Evolutionary conservation across 2,797 vertebrate species (phyloP).

Genomic region (Cyprinella venusta): DNA sequence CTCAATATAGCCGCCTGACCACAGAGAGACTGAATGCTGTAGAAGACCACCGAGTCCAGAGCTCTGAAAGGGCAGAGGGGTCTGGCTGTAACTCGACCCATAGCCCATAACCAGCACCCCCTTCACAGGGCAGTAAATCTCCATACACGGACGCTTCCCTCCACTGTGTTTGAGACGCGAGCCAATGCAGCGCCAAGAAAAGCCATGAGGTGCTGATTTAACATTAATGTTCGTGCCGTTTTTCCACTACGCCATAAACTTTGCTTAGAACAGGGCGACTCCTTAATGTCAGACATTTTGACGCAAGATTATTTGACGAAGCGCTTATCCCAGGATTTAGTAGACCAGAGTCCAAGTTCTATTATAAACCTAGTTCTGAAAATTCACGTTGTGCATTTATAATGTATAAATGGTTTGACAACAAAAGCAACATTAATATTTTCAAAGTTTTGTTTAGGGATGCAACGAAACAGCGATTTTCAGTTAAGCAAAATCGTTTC

Average conservation of each 20-base stretch:
- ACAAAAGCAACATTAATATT: no score
- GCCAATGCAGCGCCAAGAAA: constrained; percentile 28
- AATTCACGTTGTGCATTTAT: no score
- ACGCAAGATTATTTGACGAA: background rate
- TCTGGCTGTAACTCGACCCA: constrained; percentile 35
- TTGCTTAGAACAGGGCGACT: background rate
- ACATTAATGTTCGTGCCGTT: background rate
- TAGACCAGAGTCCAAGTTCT: background rate
- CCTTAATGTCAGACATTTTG: background rate
- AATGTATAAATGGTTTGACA: no score
- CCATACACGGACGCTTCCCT: constrained; percentile 47
- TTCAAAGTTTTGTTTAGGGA: no score
- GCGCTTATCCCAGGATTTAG: background rate
- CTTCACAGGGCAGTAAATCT: constrained; percentile 22
- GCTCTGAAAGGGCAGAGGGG: constrained; percentile 40
- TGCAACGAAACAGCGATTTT: no score
- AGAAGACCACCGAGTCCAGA: constrained; percentile 6
- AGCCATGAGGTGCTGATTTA: constrained; percentile 47
- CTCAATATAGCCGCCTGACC: constrained; percentile 45
- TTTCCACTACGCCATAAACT: constrained; percentile 49
- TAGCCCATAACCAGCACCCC: background rate
- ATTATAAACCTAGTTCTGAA: no score
- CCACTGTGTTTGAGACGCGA: background rate
- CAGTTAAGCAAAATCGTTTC: no score
- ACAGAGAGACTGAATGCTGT: constrained; percentile 32